Conservation (phyloP, 1,140 invertebrate genomes). For the Meloidogyne floridensis region DNA sequence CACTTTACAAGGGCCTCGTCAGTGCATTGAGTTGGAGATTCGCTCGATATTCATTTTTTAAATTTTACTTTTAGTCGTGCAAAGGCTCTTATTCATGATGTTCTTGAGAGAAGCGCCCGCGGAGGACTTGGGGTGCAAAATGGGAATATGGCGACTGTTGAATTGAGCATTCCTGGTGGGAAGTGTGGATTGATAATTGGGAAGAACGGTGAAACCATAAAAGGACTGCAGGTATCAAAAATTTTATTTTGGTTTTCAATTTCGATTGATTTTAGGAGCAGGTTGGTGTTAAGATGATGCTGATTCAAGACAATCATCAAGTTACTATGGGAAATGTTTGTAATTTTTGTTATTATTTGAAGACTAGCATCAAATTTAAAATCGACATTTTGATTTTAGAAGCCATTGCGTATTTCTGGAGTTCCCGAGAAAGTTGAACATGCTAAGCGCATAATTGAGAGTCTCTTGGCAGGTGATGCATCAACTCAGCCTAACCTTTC, state of each 20-base stretch:
- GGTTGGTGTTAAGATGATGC: conserved; percentile 95
- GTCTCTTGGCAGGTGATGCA: conserved; percentile 66
- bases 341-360: neutral
- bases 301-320: conserved; percentile 88
- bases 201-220: conserved; percentile 96
- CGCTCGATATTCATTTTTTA: neutral
- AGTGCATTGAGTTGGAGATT: conserved; percentile 76
- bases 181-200: conserved; percentile 95
- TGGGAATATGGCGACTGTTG: conserved; percentile 71
- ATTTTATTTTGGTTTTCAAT: conserved; percentile 10
- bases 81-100: conserved; percentile 75
- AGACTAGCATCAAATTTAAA: neutral
- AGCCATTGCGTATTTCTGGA: conserved; percentile 89
- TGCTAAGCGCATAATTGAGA: conserved; percentile 90
- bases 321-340: conserved; percentile 71
- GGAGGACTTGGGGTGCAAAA: conserved; percentile 27
- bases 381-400: conserved; percentile 65
- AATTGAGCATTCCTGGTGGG: conserved; percentile 92
- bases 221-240: conserved; percentile 78
- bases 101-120: conserved; percentile 43
- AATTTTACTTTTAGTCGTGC: conserved; percentile 73
- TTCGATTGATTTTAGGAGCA: conserved; percentile 72
- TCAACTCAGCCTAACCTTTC: conserved; percentile 27
- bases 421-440: conserved; percentile 88
- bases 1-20: conserved; percentile 83